Evolutionary conservation across 2,888 invertebrate species (phyloP).

Genomic region (Tenthredo mesomela): DNA sequence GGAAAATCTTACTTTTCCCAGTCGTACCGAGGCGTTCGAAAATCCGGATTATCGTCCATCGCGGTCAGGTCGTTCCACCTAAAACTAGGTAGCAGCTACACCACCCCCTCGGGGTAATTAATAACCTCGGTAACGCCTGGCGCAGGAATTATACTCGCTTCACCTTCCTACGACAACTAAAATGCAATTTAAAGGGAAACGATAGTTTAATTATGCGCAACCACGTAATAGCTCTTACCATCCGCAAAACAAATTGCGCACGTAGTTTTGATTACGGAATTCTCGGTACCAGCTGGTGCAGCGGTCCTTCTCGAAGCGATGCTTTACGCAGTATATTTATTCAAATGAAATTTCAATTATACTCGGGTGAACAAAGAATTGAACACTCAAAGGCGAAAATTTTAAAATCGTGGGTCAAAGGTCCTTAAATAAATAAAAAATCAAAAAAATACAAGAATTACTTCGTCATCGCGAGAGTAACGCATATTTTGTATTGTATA

Average conservation of each 20-base stretch:
- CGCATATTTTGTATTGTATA: neutral
- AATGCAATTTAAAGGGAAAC: constrained; percentile 44
- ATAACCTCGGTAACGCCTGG: constrained; percentile 45
- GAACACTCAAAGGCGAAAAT: neutral
- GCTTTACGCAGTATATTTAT: neutral
- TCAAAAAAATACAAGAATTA: neutral
- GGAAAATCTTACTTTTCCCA: neutral
- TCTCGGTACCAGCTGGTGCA: neutral
- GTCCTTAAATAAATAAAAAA: neutral
- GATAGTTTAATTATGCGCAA: constrained; percentile 51
- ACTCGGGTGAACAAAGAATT: neutral
- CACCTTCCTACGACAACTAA: constrained; percentile 36
- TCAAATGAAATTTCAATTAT: neutral
- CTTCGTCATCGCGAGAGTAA: neutral
- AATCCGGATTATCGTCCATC: neutral
- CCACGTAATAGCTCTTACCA: constrained; percentile 38
- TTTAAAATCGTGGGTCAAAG: neutral
- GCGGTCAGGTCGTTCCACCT: constrained; percentile 18
- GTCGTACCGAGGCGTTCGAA: neutral
- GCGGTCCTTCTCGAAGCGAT: neutral
- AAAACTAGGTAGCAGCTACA: neutral
- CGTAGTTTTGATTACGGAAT: constrained; percentile 36
- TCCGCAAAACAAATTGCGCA: constrained; percentile 35
- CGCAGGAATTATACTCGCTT: constrained; percentile 28
- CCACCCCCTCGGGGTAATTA: constrained; percentile 7